Conservation (phyloP, 2,113 vertebrate genomes). For the Crotalus helleri region DNA sequence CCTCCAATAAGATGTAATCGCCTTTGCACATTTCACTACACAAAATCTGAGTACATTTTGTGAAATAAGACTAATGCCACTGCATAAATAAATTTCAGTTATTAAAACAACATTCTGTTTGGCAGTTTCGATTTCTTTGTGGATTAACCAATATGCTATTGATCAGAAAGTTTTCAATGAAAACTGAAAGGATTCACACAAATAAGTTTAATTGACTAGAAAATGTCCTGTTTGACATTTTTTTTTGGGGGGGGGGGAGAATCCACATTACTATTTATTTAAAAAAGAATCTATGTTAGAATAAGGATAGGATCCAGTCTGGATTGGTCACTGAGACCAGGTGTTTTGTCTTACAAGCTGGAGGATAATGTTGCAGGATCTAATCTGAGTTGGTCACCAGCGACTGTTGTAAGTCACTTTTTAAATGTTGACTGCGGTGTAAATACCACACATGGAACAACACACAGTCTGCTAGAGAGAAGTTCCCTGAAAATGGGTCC, state of each 20-base stretch:
- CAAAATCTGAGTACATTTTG: background rate
- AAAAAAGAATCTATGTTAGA: background rate
- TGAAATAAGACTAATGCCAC: background rate
- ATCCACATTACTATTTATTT: background rate
- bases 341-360: no score
- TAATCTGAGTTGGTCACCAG: no score
- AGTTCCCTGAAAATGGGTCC: no score
- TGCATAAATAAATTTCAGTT: background rate
- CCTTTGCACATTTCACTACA: background rate
- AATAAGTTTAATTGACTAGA: background rate
- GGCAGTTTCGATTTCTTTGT: background rate
- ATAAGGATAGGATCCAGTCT: background rate
- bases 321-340: no score
- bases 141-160: background rate
- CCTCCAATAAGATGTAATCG: background rate
- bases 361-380: no score
- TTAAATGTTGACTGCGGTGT: no score
- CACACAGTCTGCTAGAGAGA: no score
- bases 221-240: background rate
- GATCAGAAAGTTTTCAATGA: background rate
- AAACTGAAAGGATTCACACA: background rate
- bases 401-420: no score
- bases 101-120: background rate
- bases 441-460: no score
- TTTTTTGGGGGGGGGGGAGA: background rate